A percentile compares a stretch with the other conserved stretches of the same genome.
phyloP scores from a whole-genome alignment of 1,140 invertebrate species.

The Drosophila orena region DNA sequence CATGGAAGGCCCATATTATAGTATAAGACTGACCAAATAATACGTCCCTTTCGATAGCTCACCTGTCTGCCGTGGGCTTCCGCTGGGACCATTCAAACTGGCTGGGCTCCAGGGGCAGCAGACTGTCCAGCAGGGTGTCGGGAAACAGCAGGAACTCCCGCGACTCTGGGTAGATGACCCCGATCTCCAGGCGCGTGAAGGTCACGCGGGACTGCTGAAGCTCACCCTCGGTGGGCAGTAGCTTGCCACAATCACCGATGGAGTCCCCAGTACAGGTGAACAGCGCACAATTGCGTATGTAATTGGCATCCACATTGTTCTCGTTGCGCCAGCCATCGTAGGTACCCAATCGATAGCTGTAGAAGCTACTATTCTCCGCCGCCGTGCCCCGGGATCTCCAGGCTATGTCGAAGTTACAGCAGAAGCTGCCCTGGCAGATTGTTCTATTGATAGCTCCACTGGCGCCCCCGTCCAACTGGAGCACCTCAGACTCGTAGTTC shows the following conservation, averaged over 20 bases:
- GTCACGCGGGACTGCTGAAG: conserved; percentile 9
- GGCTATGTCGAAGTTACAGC: conserved; percentile 64
- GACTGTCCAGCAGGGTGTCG: conserved; percentile 46
- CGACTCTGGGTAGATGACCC: conserved; percentile 45
- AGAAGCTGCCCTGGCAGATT: conserved; percentile 54
- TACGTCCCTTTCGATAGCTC: neutral
- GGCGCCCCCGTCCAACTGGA: neutral
- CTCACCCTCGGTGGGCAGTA: conserved; percentile 7
- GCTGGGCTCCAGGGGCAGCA: conserved; percentile 57
- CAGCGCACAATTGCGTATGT: conserved; percentile 63
- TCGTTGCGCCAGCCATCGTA: conserved; percentile 71
- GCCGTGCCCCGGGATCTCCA: conserved; percentile 12
- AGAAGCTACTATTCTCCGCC: neutral
- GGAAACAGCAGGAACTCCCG: conserved; percentile 54
- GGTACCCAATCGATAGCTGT: conserved; percentile 60
- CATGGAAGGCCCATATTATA: neutral
- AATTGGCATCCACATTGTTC: conserved; percentile 45
- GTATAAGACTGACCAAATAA: neutral
- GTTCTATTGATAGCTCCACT: neutral
- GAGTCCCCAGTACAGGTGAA: conserved; percentile 60
- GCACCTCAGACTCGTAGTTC: conserved; percentile 40
- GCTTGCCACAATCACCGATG: conserved; percentile 57
- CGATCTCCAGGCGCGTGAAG: conserved; percentile 50
- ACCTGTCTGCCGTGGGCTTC: conserved; percentile 28
- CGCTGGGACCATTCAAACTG: conserved; percentile 54